Evolutionary conservation across 2,888 invertebrate genomes (phyloP), one percentile per base, ranked within the genome.

Genomic region (Apodemia hepburni): DNA sequence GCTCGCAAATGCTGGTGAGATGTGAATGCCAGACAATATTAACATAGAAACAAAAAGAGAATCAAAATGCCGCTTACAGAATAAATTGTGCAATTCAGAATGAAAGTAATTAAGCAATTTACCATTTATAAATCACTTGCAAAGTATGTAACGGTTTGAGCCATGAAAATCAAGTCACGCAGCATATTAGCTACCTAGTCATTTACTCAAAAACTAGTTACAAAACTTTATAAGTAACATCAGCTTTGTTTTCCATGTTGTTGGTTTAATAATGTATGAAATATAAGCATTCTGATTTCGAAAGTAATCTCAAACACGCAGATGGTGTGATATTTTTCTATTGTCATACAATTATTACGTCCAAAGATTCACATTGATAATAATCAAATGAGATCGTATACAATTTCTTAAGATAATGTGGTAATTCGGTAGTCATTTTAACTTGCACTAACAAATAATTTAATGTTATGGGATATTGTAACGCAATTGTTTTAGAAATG

Each of bases 361-460:
- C 27, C 18, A 54, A 54, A 54, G 54, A 54, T 54, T 54, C 54
- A 27, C 54, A 54, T 54, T 22, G 54, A 54, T 54, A 27, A 15
- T 54, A 27, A 54, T 42, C 42, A 42, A 42, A 42, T 42, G 5
- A 42, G 42, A 42, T 42, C 15, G n/a, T 42, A 42, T 42, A 42
- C 42, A 54, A 54, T 54, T 54, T 54, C 54, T 54, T 54, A 54
- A 54, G 22, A 22, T 54, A 54, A 54, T 54, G 54, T 54, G 54
- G 54, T 54, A 54, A 54, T 54, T 22, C 12, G 5, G 51, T 42
- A 42, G 18, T 22, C 15, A 54, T 54, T 54, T 54, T 15, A 49
- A 9, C 49, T 15, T 42, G 42, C 42, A 42, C 15, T 42, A 42
- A 42, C 54, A 54, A 54, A 54, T 27, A 54, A 54, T 54, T 22